Evolutionary conservation across 2,113 vertebrate genomes (phyloP).

Genomic region (Hassar affinis): DNA sequence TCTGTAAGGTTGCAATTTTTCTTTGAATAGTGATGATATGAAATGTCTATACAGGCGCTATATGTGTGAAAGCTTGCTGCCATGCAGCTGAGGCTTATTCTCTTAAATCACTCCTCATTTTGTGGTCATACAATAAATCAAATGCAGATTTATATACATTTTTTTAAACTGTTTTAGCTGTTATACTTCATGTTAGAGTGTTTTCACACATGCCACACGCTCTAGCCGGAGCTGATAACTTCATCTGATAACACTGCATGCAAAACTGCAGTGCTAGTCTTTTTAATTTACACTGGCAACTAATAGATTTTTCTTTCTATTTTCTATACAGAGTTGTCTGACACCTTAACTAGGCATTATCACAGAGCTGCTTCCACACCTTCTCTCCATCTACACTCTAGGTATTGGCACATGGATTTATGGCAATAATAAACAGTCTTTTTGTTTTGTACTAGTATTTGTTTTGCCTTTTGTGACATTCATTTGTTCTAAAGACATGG

Average conservation of each 20-base stretch:
- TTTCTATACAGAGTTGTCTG: not conserved
- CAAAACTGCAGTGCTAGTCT: not conserved
- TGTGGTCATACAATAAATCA: not conserved
- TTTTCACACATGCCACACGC: not conserved
- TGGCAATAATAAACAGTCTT: not conserved
- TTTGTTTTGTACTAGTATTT: not conserved
- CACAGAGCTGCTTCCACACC: not conserved
- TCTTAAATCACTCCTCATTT: not conserved
- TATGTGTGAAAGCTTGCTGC: not conserved
- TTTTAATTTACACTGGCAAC: not conserved
- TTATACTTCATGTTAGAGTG: not conserved
- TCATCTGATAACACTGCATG: not conserved
- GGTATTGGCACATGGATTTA: not conserved
- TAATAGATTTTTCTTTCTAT: not conserved
- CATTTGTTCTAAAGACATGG: not conserved
- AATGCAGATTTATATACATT: not conserved
- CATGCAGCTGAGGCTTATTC: not conserved
- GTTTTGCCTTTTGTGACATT: not conserved
- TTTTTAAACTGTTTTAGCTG: not conserved
- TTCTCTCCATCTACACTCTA: not conserved
- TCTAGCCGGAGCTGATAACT: not conserved
- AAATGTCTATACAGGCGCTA: not conserved
- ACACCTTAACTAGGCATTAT: not conserved
- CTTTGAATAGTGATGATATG: no score
- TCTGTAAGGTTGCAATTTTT: no score